Base-by-base conservation (phyloP, 2,888 invertebrate genomes). In the Andrena haemorrhoa region DNA sequence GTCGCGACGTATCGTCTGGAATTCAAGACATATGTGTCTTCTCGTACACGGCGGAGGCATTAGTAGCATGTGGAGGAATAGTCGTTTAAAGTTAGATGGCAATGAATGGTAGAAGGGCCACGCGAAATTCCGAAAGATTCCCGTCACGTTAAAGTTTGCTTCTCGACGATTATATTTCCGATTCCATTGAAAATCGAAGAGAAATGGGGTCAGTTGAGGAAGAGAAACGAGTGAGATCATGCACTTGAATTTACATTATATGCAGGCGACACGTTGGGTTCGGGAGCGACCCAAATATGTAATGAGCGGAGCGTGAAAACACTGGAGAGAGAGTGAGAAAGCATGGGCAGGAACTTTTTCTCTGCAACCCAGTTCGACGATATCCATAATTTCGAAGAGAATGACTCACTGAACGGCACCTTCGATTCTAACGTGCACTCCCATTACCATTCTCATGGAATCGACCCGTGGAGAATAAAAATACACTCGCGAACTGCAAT, bases 381-480 rank as follows among this genome's bases (percentile, higher is more conserved):
- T 61, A 23, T 16, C 71, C 71, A 51, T 71, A 49, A 61, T 63
- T 63, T 47, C 61, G 49, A 23, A 29, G 10, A 23, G 35, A 71
- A 71, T 49, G 49, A 61, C 49, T 58, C 70, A 60, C n/a, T 6
- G 47, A 41, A 70, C 29, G 41, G 26, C 41, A 58, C 70, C 58
- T 70, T 41, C 70, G 58, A 70, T 70, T 58, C 70, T 29, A 60
- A 60, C 70, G 58, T 26, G 51, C 60, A 16, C 41, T 47, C 58
- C 35, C 70, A 41, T 70, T 70, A 60, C 51, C 60, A 70, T 70
- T 56, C 70, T 41, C 41, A 4, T 23, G 41, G 47, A 56, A 60
- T 47, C 70, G 58, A 35, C 20, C 66, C 31, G 31, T 33, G 53
- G 10, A 33, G 51, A 51, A 33, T 33, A 33, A 31, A 53, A 53